Evolutionary conservation across 1,140 invertebrate genomes (phyloP), one percentile per base, ranked within the genome.

Genomic region (Aphis craccivora): DNA sequence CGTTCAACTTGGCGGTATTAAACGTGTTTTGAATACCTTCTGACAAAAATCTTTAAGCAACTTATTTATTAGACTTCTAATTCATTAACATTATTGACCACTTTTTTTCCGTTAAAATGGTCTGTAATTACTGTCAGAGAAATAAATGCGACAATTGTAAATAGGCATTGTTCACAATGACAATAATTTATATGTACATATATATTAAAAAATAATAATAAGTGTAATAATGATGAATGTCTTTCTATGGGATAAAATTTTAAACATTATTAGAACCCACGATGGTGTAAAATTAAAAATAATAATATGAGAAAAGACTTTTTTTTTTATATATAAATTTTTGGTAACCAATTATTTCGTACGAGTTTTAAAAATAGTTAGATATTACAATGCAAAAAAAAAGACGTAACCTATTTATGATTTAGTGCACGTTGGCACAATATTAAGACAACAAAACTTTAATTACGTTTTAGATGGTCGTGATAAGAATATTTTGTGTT

Each of bases 271-370:
- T 90, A 90, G 11, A 43, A 43, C 53, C 60, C 37, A 67, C 25
- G 6, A 23, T n/a, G 14, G 43, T 90, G 53, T 67, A 90, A 67
- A 67, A 90, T 60, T 43, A 90, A n/a, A 43, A 67, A 90, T 60
- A 67, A 67, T 90, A 90, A 90, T 67, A 67, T 20, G 20, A 67
- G 25, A 43, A 90, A 67, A 30, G 8, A 9, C 22, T 11, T 18
- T 18, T 1, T 18, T n/a, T 1, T 76, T 43, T 53, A 23, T 89
- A 53, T 3, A 37, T 37, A 40, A 30, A 89, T 40, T 90, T 45
- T 90, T 45, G 5, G 25, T 40, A 20, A 45, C 89, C 25, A 90
- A 90, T 90, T 90, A 67, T 90, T 90, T 60, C 67, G 11, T 43
- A 90, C 35, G 18, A 43, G 55, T 67, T 67, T 60, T 90, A 43